phyloP scores from a whole-genome alignment of 2,113 vertebrate species.

The Pachyramphus minor region DNA sequence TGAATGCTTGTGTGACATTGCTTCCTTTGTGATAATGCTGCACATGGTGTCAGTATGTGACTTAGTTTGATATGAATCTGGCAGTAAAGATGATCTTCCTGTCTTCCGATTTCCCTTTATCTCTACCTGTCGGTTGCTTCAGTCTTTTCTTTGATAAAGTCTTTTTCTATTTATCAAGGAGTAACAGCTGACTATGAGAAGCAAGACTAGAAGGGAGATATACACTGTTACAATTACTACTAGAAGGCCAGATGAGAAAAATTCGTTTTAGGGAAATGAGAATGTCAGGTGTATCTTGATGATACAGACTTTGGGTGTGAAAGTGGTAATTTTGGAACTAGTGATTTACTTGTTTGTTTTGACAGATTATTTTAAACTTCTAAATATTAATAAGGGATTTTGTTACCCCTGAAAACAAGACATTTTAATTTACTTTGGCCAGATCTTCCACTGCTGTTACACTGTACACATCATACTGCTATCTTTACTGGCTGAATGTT shows the following conservation, averaged over 20 bases:
- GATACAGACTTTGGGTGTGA: background rate
- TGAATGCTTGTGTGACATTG: background rate
- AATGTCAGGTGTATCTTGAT: background rate
- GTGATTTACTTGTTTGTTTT: background rate
- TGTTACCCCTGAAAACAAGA: background rate
- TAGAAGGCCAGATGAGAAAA: background rate
- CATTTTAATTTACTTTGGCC: background rate
- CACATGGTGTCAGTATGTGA: background rate
- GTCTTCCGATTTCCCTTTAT: background rate
- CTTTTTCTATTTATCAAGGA: background rate
- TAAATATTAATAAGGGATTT: background rate
- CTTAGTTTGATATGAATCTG: background rate
- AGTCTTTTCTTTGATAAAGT: background rate
- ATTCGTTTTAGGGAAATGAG: background rate
- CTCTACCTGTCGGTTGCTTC: background rate
- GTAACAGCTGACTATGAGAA: background rate
- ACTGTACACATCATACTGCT: rapidly evolving
- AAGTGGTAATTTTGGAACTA: background rate
- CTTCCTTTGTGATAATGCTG: background rate
- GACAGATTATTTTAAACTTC: background rate
- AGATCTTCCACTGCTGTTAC: background rate
- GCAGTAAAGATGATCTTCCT: background rate
- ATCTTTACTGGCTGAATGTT: background rate
- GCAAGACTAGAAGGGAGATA: background rate
- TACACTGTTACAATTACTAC: background rate